These are phyloP conservation scores for Microctonus hyperodae DNA, from an alignment of 2,888 invertebrate species.

Conservation along the genomic window DNA sequence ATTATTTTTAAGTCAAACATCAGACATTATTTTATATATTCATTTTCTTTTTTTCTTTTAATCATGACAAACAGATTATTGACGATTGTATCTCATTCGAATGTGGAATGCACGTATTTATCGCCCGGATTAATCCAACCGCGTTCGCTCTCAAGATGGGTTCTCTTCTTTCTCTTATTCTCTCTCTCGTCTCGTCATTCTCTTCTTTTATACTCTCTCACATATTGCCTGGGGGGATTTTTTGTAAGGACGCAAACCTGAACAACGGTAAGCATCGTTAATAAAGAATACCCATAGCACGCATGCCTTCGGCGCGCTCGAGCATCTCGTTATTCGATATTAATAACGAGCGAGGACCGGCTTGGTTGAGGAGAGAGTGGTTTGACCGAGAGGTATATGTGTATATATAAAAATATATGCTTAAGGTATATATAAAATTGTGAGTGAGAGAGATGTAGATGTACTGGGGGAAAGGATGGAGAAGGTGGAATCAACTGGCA, in stretches of 20 bases:
- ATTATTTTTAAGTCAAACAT: background rate
- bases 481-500: constrained; percentile 22
- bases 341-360: constrained; percentile 55
- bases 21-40: background rate
- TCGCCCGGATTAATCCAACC: constrained; percentile 26
- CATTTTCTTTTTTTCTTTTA: background rate
- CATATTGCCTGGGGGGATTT: constrained; percentile 25
- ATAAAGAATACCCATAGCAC: constrained; percentile 59
- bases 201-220: background rate
- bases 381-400: constrained; percentile 27
- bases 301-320: constrained; percentile 52
- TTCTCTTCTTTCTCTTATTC: background rate
- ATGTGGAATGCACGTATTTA: constrained; percentile 27
- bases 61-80: constrained; percentile 24
- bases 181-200: constrained; percentile 11
- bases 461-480: constrained; percentile 18
- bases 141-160: constrained; percentile 1
- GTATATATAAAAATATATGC: background rate
- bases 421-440: background rate
- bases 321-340: constrained; percentile 63
- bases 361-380: constrained; percentile 10
- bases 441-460: constrained; percentile 27
- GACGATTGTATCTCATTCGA: constrained; percentile 28
- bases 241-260: constrained; percentile 41
- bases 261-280: constrained; percentile 54